phyloP scores from a whole-genome alignment of 2,888 invertebrate species.

The Eupeodes latifasciatus region DNA sequence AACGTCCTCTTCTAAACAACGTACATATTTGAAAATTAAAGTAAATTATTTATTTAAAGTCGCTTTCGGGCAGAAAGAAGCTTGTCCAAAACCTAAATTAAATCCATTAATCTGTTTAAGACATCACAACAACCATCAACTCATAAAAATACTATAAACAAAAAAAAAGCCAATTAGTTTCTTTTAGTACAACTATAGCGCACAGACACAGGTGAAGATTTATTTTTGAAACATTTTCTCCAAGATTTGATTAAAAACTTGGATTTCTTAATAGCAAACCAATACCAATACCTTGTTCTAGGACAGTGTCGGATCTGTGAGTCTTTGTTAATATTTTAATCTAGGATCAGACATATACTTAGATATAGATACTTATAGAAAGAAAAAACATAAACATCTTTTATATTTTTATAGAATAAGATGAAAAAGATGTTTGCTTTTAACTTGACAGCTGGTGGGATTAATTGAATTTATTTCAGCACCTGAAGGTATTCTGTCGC shows the following conservation, averaged over 20 bases:
- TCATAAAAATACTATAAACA: no score
- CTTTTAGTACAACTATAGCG: no score
- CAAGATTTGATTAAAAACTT: background rate
- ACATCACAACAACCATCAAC: no score
- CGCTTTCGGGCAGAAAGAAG: no score
- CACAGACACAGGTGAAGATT: no score
- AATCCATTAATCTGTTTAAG: no score
- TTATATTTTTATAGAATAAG: background rate
- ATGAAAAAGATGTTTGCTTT: conserved; percentile 67
- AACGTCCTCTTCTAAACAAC: no score
- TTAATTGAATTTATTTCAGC: conserved; percentile 74
- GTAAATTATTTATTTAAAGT: no score
- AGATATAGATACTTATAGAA: background rate
- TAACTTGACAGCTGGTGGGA: conserved; percentile 69
- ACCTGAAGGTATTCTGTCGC: conserved; percentile 48
- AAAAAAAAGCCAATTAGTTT: no score
- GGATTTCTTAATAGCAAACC: background rate
- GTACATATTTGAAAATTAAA: no score
- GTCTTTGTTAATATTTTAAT: conserved; percentile 75
- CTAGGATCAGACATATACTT: conserved; percentile 47
- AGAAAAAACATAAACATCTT: background rate
- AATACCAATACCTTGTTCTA: background rate
- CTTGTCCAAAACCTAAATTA: no score
- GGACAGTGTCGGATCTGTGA: conserved; percentile 37
- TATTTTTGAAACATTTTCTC: no score